These are phyloP conservation scores for Aselliscus stoliczkanus DNA, from an alignment of 2,797 vertebrate species.

Conservation along the genomic window DNA sequence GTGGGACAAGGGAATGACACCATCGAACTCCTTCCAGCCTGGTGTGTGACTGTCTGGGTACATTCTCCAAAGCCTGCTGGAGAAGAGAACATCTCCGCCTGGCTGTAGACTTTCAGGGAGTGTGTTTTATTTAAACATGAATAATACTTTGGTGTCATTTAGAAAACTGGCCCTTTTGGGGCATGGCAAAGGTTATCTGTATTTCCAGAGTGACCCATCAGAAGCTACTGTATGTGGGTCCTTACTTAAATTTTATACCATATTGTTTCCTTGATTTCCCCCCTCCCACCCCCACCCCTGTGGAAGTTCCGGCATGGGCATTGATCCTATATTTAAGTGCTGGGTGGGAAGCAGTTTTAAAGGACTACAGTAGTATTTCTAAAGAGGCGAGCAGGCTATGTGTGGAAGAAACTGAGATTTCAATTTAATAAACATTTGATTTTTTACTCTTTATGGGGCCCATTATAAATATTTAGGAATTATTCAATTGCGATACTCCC, in stretches of 20 bases:
- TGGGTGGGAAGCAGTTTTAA: background rate
- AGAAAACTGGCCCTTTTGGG: background rate
- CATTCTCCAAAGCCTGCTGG: background rate
- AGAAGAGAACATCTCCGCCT: background rate
- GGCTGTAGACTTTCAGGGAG: background rate
- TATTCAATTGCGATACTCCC: background rate
- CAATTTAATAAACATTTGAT: background rate
- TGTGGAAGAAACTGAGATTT: constrained; percentile 3
- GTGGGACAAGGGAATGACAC: background rate
- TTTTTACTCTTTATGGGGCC: background rate
- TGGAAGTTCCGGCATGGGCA: background rate
- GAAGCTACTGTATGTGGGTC: background rate
- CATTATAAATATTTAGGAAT: constrained; percentile 20
- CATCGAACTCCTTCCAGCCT: background rate
- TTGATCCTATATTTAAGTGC: background rate
- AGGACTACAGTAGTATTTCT: background rate
- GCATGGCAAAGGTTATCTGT: background rate
- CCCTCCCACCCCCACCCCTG: too few relatives aligned
- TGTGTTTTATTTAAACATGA: constrained; percentile 43
- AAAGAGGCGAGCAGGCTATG: background rate
- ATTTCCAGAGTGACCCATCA: background rate
- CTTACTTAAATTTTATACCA: background rate
- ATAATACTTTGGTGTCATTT: constrained; percentile 16
- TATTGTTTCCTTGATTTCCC: background rate
- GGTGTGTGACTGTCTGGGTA: background rate